Percentiles rank a stretch among this genome's conserved stretches.
Conservation (phyloP, 2,888 invertebrate genomes). For the Spatulosminthurus flaviceps region DNA sequence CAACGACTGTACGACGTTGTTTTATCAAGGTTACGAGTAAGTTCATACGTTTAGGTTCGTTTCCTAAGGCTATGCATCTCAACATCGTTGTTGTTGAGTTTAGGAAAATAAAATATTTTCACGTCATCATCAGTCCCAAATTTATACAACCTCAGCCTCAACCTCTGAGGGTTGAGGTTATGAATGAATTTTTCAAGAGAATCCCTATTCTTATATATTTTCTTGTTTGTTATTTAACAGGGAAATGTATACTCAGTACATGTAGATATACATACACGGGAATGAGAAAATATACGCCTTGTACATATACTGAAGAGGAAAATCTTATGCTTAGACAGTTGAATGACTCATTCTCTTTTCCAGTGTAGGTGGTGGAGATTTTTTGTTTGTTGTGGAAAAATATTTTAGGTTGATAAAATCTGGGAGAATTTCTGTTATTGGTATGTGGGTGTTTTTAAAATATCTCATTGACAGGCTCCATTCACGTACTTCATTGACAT, state of each 20-base stretch:
- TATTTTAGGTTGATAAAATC: conserved; percentile 7
- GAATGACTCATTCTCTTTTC: too few species aligned
- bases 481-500: neutral
- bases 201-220: neutral
- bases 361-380: neutral
- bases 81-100: too few species aligned
- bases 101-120: too few species aligned
- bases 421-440: conserved; percentile 26
- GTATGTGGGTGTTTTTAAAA: neutral
- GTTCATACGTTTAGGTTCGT: too few species aligned
- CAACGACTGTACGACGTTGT: too few species aligned
- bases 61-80: too few species aligned
- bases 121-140: too few species aligned
- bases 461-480: neutral
- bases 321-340: too few species aligned
- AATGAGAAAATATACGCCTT: neutral
- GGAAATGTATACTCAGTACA: neutral
- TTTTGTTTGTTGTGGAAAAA: neutral
- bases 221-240: too few species aligned
- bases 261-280: neutral
- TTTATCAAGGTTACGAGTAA: too few species aligned
- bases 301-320: neutral
- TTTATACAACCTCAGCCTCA: too few species aligned
- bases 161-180: neutral
- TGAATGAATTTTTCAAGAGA: conserved; percentile 8